Percentiles rank a stretch among this genome's conserved stretches.
Conservation (phyloP, 2,888 invertebrate genomes). For the Caenorhabditis sp. region DNA sequence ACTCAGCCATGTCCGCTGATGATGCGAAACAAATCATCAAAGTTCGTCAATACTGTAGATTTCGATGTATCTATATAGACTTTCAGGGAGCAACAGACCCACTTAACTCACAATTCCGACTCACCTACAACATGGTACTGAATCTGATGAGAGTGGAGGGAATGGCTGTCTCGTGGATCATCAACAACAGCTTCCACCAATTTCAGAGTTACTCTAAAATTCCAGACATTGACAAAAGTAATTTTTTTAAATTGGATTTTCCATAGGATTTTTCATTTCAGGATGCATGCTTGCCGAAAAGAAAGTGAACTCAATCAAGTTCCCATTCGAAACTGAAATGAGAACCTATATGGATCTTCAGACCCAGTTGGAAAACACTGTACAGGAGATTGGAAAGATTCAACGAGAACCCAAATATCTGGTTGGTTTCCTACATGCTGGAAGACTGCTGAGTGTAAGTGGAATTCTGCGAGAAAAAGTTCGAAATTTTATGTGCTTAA, state of each 20-base stretch:
- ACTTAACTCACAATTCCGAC: conserved; percentile 98
- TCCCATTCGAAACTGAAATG: conserved; percentile 63
- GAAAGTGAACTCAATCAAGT: conserved; percentile 31
- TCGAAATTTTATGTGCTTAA: conserved; percentile 26
- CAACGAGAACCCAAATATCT: conserved; percentile 92
- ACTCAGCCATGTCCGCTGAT: conserved; percentile 90
- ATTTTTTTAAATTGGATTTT: conserved; percentile 73
- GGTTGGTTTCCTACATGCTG: conserved; percentile 95
- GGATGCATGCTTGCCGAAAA: conserved; percentile 12
- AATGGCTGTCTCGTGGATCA: conserved; percentile 99
- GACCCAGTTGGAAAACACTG: conserved; percentile 67
- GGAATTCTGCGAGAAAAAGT: background rate
- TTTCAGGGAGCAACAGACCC: conserved; percentile 94
- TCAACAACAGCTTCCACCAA: conserved; percentile 97
- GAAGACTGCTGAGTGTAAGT: conserved; percentile 88
- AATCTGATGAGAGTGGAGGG: conserved; percentile 94
- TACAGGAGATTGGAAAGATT: conserved; percentile 88
- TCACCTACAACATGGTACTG: conserved; percentile 99
- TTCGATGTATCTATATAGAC: background rate
- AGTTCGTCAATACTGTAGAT: conserved; percentile 80
- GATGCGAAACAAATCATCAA: conserved; percentile 86
- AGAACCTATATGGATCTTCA: conserved; percentile 39
- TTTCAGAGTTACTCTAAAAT: conserved; percentile 98
- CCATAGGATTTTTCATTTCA: conserved; percentile 35
- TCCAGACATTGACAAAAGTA: conserved; percentile 92